Base-by-base conservation (phyloP, 2,113 vertebrate species). In the Thalassarche chlororhynchos region DNA sequence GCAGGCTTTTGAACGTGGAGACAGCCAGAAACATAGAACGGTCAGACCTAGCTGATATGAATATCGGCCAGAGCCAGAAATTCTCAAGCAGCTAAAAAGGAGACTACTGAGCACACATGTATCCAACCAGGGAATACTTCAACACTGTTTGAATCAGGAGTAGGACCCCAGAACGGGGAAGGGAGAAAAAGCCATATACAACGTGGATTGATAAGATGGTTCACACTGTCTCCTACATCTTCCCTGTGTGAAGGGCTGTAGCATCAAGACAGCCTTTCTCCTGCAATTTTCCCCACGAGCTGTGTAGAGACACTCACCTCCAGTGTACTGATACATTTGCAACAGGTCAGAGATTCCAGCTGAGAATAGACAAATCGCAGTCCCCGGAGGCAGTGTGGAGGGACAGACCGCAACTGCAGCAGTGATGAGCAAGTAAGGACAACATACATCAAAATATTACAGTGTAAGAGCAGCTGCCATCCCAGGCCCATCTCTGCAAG, bases 361-460 rank as follows among this genome's bases (percentile, higher is more conserved):
- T 99, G 99, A 58, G 99, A 99, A 92, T 99, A 99, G 78, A 99
- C 96, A 66, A 98, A 98, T 76, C 99, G 95, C n/a, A 99, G 99
- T 15, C 99, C 99, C 54, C 94, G 98, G 6, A 99, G 98, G 95
- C 99, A 99, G 96, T 99, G 99, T 2, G 99, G 98, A 38, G 99
- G 99, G 78, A 99, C 98, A 83, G 98, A 98, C 90, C 98, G 98
- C 80, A 99, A 75, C 98, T 99, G 77, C 18, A 74, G 58, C 24
- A 89, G 57, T 19, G 17, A 62, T 12, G 29, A 82, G 47, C 91
- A 85, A 70, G 42, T 13, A 84, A 88, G 9, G 21, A 74, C 78
- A 96, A 85, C 29, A 82, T 6, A 36, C 36, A 81, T 86, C 24
- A 95, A 90, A 91, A 60, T 51, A 66, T 46, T 40, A 87, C 29